Conservation (phyloP, 2,888 invertebrate genomes). For the Eutolmus rufibarbis region DNA sequence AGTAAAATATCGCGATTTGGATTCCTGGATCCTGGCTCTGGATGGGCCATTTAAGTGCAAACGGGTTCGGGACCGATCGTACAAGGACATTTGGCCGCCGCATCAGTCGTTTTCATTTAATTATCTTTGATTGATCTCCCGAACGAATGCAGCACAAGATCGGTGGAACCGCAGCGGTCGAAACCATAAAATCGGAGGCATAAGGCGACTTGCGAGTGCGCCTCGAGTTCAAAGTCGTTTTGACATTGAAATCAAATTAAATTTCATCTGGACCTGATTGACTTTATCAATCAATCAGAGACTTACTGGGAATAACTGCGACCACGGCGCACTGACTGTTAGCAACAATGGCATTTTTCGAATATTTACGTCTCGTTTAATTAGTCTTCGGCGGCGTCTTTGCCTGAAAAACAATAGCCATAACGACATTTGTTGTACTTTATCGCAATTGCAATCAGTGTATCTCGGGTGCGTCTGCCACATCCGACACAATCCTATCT, state of each 20-base stretch:
- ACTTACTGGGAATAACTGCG: background rate
- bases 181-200: background rate
- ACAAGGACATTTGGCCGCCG: constrained; percentile 12
- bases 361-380: constrained; percentile 42
- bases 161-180: background rate
- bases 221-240: background rate
- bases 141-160: background rate
- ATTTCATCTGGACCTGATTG: constrained; percentile 20
- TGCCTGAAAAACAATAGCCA: background rate
- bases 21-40: background rate
- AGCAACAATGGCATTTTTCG: constrained; percentile 39
- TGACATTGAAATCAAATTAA: constrained; percentile 28
- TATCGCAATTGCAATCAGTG: constrained; percentile 25
- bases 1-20: constrained; percentile 34
- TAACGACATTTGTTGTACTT: background rate
- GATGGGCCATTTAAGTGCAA: constrained; percentile 5
- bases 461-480: background rate
- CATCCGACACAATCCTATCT: background rate
- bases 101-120: constrained; percentile 28
- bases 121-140: constrained; percentile 29
- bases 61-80: background rate
- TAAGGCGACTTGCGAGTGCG: background rate
- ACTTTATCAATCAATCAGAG: constrained; percentile 33
- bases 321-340: background rate
- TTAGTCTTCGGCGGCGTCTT: constrained; percentile 29